Evolutionary conservation across 2,113 vertebrate species (phyloP).

Genomic region (Labeo catla): DNA sequence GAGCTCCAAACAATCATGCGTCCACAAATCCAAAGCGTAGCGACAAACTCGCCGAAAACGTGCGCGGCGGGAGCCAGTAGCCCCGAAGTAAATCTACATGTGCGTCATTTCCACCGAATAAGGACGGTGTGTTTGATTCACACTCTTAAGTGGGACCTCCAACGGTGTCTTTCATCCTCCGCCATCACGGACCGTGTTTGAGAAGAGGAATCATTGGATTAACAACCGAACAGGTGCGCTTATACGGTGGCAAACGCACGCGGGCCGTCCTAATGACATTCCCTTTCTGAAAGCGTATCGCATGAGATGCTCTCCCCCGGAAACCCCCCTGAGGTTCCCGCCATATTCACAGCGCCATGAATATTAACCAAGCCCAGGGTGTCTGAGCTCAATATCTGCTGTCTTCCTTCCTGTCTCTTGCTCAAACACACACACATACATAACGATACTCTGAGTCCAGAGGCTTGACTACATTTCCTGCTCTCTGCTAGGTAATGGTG

Average conservation of each 20-base stretch:
- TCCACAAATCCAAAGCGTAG: neutral
- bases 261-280: slow-evolving; percentile 61
- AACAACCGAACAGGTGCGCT: slow-evolving; percentile 46
- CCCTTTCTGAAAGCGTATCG: slow-evolving; percentile 54
- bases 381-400: slow-evolving; percentile 32
- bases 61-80: neutral
- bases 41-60: neutral
- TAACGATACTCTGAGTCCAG: slow-evolving; percentile 42
- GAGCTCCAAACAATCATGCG: neutral
- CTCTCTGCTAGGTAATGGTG: slow-evolving; percentile 62
- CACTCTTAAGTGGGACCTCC: neutral
- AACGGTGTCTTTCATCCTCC: neutral
- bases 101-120: neutral
- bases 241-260: slow-evolving; percentile 6
- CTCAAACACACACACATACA: slow-evolving; percentile 13
- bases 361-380: slow-evolving; percentile 41
- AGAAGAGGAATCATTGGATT: slow-evolving; percentile 41
- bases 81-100: neutral
- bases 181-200: neutral
- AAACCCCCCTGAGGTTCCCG: neutral
- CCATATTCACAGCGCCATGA: slow-evolving; percentile 27
- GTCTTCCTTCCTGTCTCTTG: slow-evolving; percentile 28
- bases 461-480: slow-evolving; percentile 66
- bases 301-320: slow-evolving; percentile 51
- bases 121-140: neutral